A percentile compares a stretch with the other conserved stretches of the same genome.
Evolutionary conservation across 2,797 vertebrate species (phyloP).

Genomic region (Cuculus canorus): DNA sequence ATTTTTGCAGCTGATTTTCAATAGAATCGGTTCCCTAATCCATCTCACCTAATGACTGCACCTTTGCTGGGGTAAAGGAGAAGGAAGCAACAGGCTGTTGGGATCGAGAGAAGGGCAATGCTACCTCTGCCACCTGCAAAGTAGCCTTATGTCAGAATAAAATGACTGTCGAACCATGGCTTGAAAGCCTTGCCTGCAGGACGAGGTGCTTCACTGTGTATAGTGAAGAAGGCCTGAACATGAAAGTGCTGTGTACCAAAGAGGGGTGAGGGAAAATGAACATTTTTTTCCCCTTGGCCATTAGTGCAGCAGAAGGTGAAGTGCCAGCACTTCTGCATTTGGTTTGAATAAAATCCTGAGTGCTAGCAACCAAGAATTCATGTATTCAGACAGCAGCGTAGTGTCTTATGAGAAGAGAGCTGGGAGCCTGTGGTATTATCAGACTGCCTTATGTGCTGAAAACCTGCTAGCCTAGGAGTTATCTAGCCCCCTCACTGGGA

Average conservation of each 20-base stretch:
- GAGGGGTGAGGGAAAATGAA: neutral
- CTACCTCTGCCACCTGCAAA: neutral
- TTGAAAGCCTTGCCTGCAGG: neutral
- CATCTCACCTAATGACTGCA: neutral
- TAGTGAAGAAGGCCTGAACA: neutral
- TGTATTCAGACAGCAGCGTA: neutral
- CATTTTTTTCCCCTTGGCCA: accelerated
- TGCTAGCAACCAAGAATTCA: neutral
- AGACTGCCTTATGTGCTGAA: neutral
- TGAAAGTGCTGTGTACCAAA: neutral
- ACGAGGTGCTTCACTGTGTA: neutral
- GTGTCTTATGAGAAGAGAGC: neutral
- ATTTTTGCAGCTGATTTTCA: neutral
- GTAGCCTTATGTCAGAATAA: neutral
- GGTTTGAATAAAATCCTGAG: neutral
- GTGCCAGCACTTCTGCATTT: neutral
- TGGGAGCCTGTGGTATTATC: neutral
- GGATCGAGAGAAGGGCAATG: neutral
- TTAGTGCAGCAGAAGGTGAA: neutral
- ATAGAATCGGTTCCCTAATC: accelerated
- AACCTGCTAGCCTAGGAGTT: neutral
- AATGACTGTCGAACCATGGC: neutral
- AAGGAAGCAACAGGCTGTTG: neutral
- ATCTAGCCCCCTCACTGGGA: neutral
- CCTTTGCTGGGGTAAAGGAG: neutral